Evolutionary conservation across 2,797 vertebrate species (phyloP), one percentile per base, ranked within the genome.

Genomic region (Semaprochilodus insignis): DNA sequence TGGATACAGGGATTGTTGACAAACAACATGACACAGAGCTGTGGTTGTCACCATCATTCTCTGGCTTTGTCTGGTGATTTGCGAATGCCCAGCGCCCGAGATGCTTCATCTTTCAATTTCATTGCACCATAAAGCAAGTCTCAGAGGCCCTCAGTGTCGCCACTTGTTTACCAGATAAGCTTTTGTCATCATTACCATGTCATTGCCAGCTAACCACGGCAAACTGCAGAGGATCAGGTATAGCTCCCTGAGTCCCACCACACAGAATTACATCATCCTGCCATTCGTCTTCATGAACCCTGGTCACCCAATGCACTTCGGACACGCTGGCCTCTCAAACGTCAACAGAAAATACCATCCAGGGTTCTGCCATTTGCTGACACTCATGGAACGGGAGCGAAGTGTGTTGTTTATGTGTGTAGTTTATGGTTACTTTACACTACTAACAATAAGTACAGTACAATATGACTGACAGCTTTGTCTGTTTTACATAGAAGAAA

Each of bases 141-240:
- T 92, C 86, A 87, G 86, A 85, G 88, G 88, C 83, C 86, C 88
- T 90, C 85, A 85, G 87, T 86, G 89, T 88, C 48, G 78, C 55
- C 81, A 85, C 90, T 80, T 88, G 89, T 89, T 92, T 89, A 90
- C 91, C 90, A 91, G 90, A 91, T 88, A 90, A 79, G 91, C 88
- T 92, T 93, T 91, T 94, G 92, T 93, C 93, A 94, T 93, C 90
- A 92, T 93, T 93, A 93, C 81, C 21, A 90, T 93, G 89, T 93
- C 91, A 91, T 78, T 76, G 90, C 87, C 85, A 88, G 89, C 89
- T 91, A 93, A 93, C 88, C 89, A 86, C 88, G 72, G 81, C 66
- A 75, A 78, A 77, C 71, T 88, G 90, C 88, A 78, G 52, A 86
- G 89, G 85, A 73, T 63, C 16, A 78, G 91, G 85, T 91, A 57